Conservation (phyloP, 1,140 invertebrate species). For the Cherax destructor region DNA sequence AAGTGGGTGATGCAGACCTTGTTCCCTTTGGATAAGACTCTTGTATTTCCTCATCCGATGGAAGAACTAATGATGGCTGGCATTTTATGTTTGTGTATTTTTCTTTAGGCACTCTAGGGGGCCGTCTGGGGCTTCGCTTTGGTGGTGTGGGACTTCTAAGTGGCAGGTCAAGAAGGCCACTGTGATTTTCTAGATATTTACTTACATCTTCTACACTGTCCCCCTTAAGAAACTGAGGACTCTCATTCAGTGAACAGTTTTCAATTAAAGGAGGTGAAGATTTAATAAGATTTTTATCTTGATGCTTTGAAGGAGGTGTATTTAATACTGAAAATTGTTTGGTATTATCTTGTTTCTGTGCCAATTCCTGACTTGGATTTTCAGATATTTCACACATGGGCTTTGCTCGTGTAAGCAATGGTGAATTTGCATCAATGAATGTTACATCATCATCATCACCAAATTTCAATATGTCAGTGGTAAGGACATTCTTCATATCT, state of each 20-base stretch:
- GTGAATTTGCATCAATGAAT: constrained; percentile 50
- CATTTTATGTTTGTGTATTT: constrained; percentile 16
- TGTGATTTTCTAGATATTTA: constrained; percentile 9
- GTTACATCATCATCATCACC: constrained; percentile 52
- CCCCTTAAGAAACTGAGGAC: neutral
- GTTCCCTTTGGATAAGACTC: constrained; percentile 4
- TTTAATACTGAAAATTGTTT: neutral
- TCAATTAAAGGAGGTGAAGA: neutral
- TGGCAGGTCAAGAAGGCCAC: constrained; percentile 25
- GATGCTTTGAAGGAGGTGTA: constrained; percentile 17
- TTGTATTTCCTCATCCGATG: constrained; percentile 2
- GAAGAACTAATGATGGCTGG: constrained; percentile 19
- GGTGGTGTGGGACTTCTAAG: constrained; percentile 57
- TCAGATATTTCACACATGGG: neutral
- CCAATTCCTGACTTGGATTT: constrained; percentile 9
- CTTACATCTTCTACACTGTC: constrained; percentile 15
- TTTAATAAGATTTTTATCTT: neutral
- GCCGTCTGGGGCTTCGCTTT: constrained; percentile 33
- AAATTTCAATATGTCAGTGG: constrained; percentile 6
- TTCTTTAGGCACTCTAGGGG: constrained; percentile 32
- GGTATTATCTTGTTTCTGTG: neutral
- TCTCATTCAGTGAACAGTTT: neutral
- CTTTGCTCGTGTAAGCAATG: constrained; percentile 2
- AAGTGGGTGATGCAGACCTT: constrained; percentile 48
- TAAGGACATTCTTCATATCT: neutral